A percentile compares a stretch with the other conserved stretches of the same genome.
These are phyloP conservation scores for Desmophyllum pertusum DNA, from an alignment of 92 coral and sea anemone species.

Conservation along the genomic window DNA sequence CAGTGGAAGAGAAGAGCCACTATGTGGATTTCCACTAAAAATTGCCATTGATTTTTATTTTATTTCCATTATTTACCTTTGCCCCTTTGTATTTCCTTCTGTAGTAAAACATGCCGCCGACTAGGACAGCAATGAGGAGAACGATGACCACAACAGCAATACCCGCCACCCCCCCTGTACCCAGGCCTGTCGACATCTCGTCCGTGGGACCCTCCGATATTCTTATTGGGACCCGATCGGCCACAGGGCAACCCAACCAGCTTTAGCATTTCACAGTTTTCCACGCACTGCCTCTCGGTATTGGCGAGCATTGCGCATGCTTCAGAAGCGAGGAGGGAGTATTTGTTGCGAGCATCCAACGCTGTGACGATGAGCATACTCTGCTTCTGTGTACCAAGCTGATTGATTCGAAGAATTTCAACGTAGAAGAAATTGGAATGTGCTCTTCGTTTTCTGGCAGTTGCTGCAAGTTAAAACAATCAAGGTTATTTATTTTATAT, in stretches of 20 bases:
- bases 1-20: no score
- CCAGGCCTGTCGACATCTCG: slow-evolving; percentile 33
- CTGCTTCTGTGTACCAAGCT: neutral
- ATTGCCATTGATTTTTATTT: no score
- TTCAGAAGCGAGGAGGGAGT: slow-evolving; percentile 46
- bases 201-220: slow-evolving; percentile 6
- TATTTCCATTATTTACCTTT: slow-evolving; percentile 53
- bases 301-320: slow-evolving; percentile 64
- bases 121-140: slow-evolving; percentile 48
- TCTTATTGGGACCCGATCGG: slow-evolving; percentile 14
- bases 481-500: neutral
- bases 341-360: slow-evolving; percentile 52
- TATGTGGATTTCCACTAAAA: no score
- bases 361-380: slow-evolving; percentile 62
- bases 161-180: slow-evolving; percentile 68
- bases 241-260: slow-evolving; percentile 50
- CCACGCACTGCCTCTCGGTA: slow-evolving; percentile 63
- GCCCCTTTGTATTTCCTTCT: slow-evolving; percentile 71
- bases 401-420: slow-evolving; percentile 52
- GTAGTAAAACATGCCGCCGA: slow-evolving; percentile 69
- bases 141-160: slow-evolving; percentile 55
- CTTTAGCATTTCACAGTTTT: slow-evolving; percentile 55
- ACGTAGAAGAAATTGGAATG: slow-evolving; percentile 64
- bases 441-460: slow-evolving; percentile 66
- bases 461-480: neutral